Conservation (phyloP, 1,140 invertebrate species). For the Drosophila grimshawi region DNA sequence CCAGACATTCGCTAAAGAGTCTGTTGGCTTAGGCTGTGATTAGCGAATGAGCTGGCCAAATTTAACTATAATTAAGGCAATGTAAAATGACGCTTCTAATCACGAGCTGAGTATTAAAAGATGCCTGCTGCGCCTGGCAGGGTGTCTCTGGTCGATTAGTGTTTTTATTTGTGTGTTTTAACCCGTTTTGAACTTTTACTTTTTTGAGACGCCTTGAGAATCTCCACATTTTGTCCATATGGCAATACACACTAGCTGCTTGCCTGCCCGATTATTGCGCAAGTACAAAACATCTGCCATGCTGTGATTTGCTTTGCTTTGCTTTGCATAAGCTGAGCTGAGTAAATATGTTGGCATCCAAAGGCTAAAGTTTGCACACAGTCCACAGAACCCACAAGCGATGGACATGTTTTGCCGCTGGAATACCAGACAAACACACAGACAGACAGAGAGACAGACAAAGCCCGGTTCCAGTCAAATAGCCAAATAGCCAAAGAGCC, state of each 20-base stretch:
- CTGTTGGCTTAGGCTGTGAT: conserved; percentile 44
- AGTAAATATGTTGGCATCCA: conserved; percentile 58
- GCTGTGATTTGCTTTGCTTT: conserved; percentile 15
- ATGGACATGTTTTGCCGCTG: conserved; percentile 42
- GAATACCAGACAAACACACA: conserved; percentile 36
- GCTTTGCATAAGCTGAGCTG: conserved; percentile 63
- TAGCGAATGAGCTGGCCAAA: conserved; percentile 51
- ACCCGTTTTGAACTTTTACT: conserved; percentile 64
- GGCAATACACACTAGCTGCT: conserved; percentile 23
- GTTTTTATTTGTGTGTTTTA: conserved; percentile 30
- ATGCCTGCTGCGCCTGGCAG: conserved; percentile 38
- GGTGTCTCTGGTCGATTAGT: conserved; percentile 36
- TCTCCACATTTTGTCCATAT: conserved; percentile 49
- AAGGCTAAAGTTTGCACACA: conserved; percentile 68
- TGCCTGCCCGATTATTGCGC: conserved; percentile 44
- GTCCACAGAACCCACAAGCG: conserved; percentile 50
- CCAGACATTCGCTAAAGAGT: neutral
- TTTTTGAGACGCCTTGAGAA: conserved; percentile 49
- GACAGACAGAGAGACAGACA: conserved; percentile 15
- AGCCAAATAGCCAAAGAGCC: conserved; percentile 22
- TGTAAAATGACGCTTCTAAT: conserved; percentile 53
- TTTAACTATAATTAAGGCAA: conserved; percentile 33
- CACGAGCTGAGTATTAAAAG: conserved; percentile 13
- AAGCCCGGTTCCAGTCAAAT: conserved; percentile 24
- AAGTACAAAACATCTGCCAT: conserved; percentile 27